Evolutionary conservation across 2,113 vertebrate species (phyloP).

Genomic region (Pteruthius melanotis): DNA sequence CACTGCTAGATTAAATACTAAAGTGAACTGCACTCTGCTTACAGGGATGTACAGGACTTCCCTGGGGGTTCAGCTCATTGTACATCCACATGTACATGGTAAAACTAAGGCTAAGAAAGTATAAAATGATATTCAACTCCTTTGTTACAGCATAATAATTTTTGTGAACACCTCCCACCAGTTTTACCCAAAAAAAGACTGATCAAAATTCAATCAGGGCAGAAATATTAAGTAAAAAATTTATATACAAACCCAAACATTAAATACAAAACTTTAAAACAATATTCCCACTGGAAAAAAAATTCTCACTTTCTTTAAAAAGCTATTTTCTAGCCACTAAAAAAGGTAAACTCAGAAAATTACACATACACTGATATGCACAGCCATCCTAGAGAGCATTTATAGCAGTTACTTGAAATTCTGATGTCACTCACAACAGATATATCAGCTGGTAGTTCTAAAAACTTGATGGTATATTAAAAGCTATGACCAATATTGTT

Average conservation of each 20-base stretch:
- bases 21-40: neutral
- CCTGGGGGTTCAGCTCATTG: neutral
- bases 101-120: neutral
- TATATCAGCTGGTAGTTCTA: neutral
- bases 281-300: neutral
- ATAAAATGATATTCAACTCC: neutral
- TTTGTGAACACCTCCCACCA: neutral
- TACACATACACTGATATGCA: neutral
- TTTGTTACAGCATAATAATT: neutral
- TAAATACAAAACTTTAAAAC: neutral
- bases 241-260: neutral
- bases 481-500: conserved; percentile 57
- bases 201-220: neutral
- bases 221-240: neutral
- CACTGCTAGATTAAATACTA: neutral
- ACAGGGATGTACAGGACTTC: neutral
- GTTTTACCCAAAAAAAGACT: neutral
- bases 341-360: neutral
- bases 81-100: neutral
- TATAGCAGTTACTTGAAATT: conserved; percentile 27
- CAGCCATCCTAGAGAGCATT: neutral
- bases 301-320: neutral
- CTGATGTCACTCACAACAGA: neutral
- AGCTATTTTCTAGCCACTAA: neutral
- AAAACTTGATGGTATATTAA: neutral